These are phyloP conservation scores for Muscicapa striata DNA, from an alignment of 2,797 vertebrate genomes.

Conservation along the genomic window DNA sequence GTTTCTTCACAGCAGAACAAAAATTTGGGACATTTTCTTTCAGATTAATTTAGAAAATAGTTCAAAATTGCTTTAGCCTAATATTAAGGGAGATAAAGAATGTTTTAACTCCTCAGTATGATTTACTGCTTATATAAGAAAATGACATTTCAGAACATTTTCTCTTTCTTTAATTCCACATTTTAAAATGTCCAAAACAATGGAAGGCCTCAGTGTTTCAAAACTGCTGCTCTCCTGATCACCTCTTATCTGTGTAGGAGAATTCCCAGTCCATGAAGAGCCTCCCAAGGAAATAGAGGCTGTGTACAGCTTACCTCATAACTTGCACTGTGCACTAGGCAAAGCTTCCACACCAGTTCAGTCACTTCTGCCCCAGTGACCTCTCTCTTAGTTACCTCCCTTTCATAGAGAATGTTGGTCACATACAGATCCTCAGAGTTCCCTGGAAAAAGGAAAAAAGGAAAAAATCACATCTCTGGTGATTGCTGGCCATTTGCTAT, in stretches of 20 bases:
- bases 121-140: neutral
- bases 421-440: neutral
- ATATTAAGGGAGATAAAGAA: neutral
- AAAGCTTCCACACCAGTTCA: constrained; percentile 79
- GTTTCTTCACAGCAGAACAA: neutral
- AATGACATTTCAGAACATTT: neutral
- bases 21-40: neutral
- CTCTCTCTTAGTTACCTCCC: constrained; percentile 3
- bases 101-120: neutral
- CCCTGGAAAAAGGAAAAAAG: neutral
- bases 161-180: neutral
- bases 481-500: neutral
- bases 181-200: neutral
- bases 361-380: constrained; percentile 64
- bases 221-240: neutral
- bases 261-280: neutral
- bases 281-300: neutral
- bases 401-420: constrained; percentile 78
- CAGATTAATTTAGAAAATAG: neutral
- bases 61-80: neutral
- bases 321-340: constrained; percentile 75
- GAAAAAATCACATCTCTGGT: neutral
- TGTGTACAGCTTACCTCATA: constrained; percentile 76
- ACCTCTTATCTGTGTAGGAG: neutral
- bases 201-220: neutral